Evolutionary conservation across 30 jellyfish, hydroid and myxozoan species (phyloP).

Genomic region (Aurelia aurita): DNA sequence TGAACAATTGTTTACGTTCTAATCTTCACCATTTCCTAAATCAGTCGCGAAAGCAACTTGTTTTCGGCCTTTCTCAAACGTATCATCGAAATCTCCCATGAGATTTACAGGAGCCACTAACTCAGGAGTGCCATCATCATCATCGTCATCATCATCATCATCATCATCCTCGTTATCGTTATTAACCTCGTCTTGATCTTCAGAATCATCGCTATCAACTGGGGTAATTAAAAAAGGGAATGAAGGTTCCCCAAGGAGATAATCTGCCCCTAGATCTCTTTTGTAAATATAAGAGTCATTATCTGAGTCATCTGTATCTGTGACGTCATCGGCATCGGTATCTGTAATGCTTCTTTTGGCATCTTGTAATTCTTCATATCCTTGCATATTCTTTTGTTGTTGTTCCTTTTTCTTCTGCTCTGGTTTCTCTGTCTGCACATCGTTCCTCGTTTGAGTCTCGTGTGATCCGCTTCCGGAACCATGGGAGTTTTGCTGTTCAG

Average conservation of each 20-base stretch:
- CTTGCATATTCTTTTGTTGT: no score
- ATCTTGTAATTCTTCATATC: not conserved
- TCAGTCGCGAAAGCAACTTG: no score
- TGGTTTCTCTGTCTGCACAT: no score
- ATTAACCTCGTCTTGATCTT: not conserved
- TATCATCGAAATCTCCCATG: not conserved
- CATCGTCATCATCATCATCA: conserved; percentile 10
- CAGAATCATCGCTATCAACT: not conserved
- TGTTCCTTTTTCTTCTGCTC: no score
- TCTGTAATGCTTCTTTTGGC: not conserved
- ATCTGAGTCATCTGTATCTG: not conserved
- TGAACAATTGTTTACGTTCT: no score
- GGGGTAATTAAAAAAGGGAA: not conserved
- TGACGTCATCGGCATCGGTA: not conserved
- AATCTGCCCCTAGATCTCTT: not conserved
- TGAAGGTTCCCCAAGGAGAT: not conserved
- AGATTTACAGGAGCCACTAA: not conserved
- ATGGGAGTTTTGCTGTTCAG: no score
- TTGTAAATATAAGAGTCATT: not conserved
- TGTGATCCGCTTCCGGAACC: no score
- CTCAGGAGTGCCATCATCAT: not conserved
- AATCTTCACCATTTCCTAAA: no score
- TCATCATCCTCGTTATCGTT: not conserved
- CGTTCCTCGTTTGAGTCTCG: no score
- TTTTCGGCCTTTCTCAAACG: no score